phyloP scores from a whole-genome alignment of 2,113 vertebrate species.

The Parus major region DNA sequence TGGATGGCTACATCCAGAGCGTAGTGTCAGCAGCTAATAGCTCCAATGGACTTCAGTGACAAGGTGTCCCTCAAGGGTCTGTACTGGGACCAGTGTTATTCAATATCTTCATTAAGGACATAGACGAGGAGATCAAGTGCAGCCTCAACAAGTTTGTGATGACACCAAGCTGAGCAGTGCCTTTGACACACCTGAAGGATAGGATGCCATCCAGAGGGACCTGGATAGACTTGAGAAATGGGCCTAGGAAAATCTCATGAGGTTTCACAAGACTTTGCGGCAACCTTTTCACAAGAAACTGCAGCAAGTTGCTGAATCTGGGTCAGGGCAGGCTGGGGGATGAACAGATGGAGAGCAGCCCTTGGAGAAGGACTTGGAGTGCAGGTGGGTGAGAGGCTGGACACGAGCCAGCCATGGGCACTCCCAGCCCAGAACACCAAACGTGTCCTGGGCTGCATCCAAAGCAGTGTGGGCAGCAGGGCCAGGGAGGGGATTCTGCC shows the following conservation, averaged over 20 bases:
- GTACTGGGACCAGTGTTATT: no score
- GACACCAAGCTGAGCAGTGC: not conserved
- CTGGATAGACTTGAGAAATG: not conserved
- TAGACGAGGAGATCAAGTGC: fast-evolving
- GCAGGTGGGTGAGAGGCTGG: not conserved
- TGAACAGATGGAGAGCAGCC: not conserved
- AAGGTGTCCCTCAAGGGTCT: not conserved
- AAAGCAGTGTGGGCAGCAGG: not conserved
- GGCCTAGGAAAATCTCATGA: not conserved
- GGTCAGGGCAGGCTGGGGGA: not conserved
- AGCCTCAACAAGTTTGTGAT: not conserved
- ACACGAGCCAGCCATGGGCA: not conserved
- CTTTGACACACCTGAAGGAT: not conserved
- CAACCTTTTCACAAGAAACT: no score
- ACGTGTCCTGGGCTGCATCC: not conserved
- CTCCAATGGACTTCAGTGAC: not conserved
- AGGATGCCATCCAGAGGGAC: not conserved
- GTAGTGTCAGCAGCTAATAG: no score
- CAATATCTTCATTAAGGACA: not conserved
- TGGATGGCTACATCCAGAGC: no score
- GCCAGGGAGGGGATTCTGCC: not conserved
- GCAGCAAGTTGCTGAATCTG: no score
- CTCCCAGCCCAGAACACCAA: not conserved
- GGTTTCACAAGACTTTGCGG: not conserved
- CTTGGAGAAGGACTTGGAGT: not conserved